Evolutionary conservation across 2,888 invertebrate species (phyloP), one percentile per base, ranked within the genome.

Genomic region (Meandrusa payeni): DNA sequence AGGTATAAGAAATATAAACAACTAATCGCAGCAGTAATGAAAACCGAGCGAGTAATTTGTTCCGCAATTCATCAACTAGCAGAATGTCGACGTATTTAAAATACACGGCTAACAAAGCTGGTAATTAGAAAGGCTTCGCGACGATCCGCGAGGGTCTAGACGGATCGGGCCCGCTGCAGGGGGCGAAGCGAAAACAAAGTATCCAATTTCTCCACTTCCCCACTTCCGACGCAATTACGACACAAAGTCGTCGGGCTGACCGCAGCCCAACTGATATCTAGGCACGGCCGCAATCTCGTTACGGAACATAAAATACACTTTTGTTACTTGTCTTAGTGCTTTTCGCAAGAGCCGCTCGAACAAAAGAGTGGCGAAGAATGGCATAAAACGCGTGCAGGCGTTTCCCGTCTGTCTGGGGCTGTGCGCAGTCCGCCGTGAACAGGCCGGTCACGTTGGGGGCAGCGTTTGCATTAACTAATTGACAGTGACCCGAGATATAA

Each of bases 141-240:
- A 56, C 58, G 59, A 59, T 57, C 54, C 47, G 52, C 52, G 57
- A 55, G 61, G 61, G 58, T 51, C 55, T 44, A 44, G 44, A 44
- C 44, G 58, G 54, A 56, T 45, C 55, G 52, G 53, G 48, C 55
- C 37, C 61, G 57, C 59, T 54, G 55, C 55, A 48, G 52, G 60
- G 70, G 68, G 64, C 59, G 67, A 60, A 58, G 68, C 65, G 64
- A 74, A 77, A 68, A 78, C 77, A 74, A 78, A 78, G 78, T 79
- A 79, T 80, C 80, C 66, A 80, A 77, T 83, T 80, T 76, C 81
- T 71, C 71, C 69, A 76, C 72, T 73, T 75, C 80, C 81, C 80
- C 79, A 80, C 76, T 79, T 82, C 79, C 79, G 79, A 80, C 65
- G 78, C 74, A 78, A 82, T 83, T 79, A 82, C 79, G 70, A 71